Conservation (phyloP, 2,888 invertebrate species). For the Salticus scenicus region DNA sequence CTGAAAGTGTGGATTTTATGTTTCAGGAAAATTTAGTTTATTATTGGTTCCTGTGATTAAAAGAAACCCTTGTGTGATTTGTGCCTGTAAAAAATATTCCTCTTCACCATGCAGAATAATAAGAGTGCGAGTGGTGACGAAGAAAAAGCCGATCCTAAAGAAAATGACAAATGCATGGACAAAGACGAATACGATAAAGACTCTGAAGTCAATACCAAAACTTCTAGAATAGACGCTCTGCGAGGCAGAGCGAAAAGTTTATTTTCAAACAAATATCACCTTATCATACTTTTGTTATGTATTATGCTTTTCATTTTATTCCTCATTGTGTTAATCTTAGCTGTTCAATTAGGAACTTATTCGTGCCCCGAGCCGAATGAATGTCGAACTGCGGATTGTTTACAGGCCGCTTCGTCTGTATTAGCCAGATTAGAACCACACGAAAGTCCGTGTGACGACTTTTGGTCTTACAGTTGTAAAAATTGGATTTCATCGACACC, state of each 20-base stretch:
- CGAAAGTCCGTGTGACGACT: constrained; percentile 78
- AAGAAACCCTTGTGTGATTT: neutral
- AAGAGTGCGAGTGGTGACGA: constrained; percentile 60
- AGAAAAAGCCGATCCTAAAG: constrained; percentile 70
- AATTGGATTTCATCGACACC: constrained; percentile 77
- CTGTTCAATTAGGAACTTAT: constrained; percentile 77
- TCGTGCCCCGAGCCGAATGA: constrained; percentile 76
- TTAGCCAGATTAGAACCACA: constrained; percentile 72
- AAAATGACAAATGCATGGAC: constrained; percentile 68
- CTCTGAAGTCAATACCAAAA: constrained; percentile 49
- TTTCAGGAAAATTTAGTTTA: neutral
- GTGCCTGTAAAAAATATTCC: neutral
- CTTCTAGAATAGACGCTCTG: constrained; percentile 39
- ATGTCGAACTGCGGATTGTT: constrained; percentile 78
- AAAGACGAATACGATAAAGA: constrained; percentile 61
- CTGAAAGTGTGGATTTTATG: constrained; percentile 4
- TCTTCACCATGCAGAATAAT: constrained; percentile 43
- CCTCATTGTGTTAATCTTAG: constrained; percentile 77
- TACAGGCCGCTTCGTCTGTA: constrained; percentile 79
- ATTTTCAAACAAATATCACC: constrained; percentile 47
- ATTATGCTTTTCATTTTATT: constrained; percentile 76
- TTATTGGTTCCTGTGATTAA: neutral
- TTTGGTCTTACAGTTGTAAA: constrained; percentile 79
- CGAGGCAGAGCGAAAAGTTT: constrained; percentile 61
- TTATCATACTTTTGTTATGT: constrained; percentile 61